Percentiles rank a stretch among this genome's conserved stretches.
phyloP scores from a whole-genome alignment of 2,113 vertebrate species.

The Chiloscyllium plagiosum region DNA sequence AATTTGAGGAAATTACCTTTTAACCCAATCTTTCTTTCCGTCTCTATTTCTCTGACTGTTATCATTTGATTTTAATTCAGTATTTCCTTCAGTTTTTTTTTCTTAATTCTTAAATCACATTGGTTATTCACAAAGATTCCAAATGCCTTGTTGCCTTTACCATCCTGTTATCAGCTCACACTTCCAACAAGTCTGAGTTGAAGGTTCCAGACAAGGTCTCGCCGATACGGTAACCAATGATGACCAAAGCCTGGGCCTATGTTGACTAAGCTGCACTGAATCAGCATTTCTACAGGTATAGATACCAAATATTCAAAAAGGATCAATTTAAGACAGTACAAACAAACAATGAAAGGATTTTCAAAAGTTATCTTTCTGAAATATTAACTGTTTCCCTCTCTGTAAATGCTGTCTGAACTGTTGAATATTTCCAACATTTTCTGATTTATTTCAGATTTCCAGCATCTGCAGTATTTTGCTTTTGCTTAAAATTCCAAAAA shows the following conservation, averaged over 20 bases:
- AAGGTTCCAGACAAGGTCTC: background rate
- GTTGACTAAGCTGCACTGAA: background rate
- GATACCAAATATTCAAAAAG: background rate
- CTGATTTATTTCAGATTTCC: background rate
- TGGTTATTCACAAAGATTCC: background rate
- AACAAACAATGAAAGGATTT: background rate
- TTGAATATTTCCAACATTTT: background rate
- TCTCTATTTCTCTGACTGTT: background rate
- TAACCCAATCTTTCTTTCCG: background rate
- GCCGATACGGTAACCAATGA: background rate
- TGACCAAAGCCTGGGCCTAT: background rate
- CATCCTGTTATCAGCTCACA: background rate
- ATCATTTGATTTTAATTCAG: too few species aligned
- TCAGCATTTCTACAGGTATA: background rate
- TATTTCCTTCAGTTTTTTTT: background rate
- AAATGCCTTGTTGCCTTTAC: background rate
- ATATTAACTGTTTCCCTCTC: background rate
- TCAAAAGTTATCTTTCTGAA: background rate
- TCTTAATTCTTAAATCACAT: background rate
- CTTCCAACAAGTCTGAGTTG: background rate
- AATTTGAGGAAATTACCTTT: background rate
- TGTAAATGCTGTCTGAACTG: background rate
- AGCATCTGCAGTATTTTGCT: background rate
- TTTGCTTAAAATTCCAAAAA: background rate
- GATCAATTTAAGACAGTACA: background rate